These are phyloP conservation scores for Cataglyphis altisquamis DNA, from an alignment of 2,888 invertebrate species.

Conservation along the genomic window DNA sequence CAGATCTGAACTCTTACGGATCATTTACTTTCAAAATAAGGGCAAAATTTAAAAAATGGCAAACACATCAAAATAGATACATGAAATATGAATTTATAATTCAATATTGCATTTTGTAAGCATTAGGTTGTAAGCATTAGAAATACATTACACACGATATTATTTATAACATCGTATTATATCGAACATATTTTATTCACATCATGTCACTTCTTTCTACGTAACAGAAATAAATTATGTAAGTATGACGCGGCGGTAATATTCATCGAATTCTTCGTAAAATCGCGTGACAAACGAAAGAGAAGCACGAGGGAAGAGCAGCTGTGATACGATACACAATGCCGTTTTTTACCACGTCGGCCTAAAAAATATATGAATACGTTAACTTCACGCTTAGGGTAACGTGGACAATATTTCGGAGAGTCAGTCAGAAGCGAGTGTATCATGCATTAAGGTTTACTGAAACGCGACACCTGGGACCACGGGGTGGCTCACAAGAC, in stretches of 20 bases:
- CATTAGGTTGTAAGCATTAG: background rate
- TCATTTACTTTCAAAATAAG: constrained; percentile 3
- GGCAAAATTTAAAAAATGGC: background rate
- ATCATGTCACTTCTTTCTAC: background rate
- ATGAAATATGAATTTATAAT: background rate
- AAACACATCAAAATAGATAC: background rate
- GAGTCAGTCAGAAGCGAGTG: constrained; percentile 7
- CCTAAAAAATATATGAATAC: constrained; percentile 60
- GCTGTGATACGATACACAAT: background rate
- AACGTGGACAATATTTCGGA: constrained; percentile 12
- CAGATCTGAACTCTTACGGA: background rate
- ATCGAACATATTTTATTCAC: background rate
- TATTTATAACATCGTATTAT: background rate
- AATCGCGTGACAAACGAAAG: background rate
- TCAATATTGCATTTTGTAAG: background rate
- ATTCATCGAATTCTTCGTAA: background rate
- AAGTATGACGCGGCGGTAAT: background rate
- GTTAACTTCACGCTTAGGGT: constrained; percentile 56
- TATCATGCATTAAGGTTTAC: constrained; percentile 59
- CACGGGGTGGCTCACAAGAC: background rate
- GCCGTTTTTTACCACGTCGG: background rate
- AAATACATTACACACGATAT: background rate
- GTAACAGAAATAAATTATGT: background rate
- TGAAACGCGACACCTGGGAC: constrained; percentile 61
- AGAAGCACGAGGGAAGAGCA: background rate